Conservation (phyloP, 2,888 invertebrate genomes). For the Cataglyphis rosenhaueri region DNA sequence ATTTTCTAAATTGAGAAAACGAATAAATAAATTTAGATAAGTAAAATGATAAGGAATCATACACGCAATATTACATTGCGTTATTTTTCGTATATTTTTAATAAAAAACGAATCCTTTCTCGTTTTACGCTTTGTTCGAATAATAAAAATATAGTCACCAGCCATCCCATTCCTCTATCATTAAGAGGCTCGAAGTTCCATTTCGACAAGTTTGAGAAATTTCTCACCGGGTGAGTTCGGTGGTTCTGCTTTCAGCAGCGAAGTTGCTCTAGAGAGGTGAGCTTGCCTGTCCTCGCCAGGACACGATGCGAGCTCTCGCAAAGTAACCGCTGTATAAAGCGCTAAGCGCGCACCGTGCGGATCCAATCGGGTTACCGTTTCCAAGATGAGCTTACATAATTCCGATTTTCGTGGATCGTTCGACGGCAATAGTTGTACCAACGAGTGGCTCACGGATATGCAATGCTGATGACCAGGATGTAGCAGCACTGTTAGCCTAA, state of each 20-base stretch:
- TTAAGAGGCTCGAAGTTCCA: constrained; percentile 48
- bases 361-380: constrained; percentile 89
- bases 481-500: constrained; percentile 86
- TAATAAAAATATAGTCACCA: constrained; percentile 11
- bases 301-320: constrained; percentile 88
- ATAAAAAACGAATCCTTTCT: constrained; percentile 15
- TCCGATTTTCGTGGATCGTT: constrained; percentile 88
- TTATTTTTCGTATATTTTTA: constrained; percentile 4
- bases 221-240: constrained; percentile 83
- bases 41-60: not conserved
- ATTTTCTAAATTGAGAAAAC: not conserved
- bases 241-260: constrained; percentile 82
- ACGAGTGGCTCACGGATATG: constrained; percentile 92
- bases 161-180: not conserved
- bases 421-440: constrained; percentile 90
- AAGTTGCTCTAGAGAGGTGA: constrained; percentile 80
- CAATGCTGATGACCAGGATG: constrained; percentile 95
- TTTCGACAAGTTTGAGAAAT: constrained; percentile 74
- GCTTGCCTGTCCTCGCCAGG: constrained; percentile 74
- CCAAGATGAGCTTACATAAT: constrained; percentile 89
- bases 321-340: constrained; percentile 92
- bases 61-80: not conserved
- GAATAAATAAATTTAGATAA: constrained; percentile 21
- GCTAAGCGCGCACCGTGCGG: constrained; percentile 91
- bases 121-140: constrained; percentile 7